phyloP scores from a whole-genome alignment of 2,797 vertebrate species.

The Smutsia temminckii region DNA sequence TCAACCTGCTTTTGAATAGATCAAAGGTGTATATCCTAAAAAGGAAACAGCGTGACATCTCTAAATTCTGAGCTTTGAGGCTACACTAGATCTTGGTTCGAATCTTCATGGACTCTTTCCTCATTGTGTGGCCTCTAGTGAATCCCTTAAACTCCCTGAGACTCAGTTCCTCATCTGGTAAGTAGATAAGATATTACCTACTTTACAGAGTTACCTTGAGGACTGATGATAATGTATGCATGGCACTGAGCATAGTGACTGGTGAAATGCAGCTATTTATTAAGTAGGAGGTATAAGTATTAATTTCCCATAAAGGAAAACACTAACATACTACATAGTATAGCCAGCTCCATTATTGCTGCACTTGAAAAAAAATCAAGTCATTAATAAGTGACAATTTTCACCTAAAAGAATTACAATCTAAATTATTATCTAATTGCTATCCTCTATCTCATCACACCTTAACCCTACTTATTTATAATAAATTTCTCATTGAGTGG shows the following conservation, averaged over 20 bases:
- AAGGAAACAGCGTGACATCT: not conserved
- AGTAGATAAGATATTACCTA: not conserved
- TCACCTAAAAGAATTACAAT: constrained; percentile 44
- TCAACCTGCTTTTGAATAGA: not conserved
- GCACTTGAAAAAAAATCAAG: constrained; percentile 15
- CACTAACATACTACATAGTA: not conserved
- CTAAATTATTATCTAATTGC: constrained; percentile 17
- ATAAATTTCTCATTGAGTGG: constrained; percentile 44
- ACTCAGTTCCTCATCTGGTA: constrained; percentile 6
- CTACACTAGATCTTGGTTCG: not conserved
- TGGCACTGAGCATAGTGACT: not conserved
- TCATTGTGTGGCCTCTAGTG: not conserved
- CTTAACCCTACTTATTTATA: constrained; percentile 50
- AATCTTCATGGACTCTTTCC: not conserved
- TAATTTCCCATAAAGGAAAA: not conserved
- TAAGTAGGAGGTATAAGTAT: not conserved
- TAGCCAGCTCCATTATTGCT: not conserved
- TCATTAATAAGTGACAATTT: not conserved
- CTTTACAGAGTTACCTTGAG: not conserved
- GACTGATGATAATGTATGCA: not conserved
- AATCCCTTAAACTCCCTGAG: not conserved
- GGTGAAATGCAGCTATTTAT: not conserved
- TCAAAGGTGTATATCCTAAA: not conserved
- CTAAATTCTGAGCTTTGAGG: not conserved
- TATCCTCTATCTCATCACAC: not conserved